Percentiles rank a stretch among this genome's conserved stretches.
These are phyloP conservation scores for Medauroidea extradentata DNA, from an alignment of 1,140 invertebrate genomes.

Conservation along the genomic window DNA sequence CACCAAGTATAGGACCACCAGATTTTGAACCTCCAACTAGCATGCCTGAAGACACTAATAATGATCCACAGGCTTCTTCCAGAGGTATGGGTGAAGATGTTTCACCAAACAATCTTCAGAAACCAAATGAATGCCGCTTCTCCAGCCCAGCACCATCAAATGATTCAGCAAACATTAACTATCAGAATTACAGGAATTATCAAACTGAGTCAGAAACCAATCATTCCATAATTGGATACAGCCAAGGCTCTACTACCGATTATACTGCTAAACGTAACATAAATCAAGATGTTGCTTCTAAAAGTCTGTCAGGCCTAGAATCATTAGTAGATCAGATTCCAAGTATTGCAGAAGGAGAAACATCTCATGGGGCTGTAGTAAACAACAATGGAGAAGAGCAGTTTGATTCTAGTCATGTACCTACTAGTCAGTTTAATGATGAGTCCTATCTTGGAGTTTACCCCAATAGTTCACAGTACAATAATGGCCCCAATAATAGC, in stretches of 20 bases:
- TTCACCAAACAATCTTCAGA: background rate
- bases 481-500: slow-evolving; percentile 17
- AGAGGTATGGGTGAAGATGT: slow-evolving; percentile 6
- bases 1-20: slow-evolving; percentile 63
- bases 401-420: slow-evolving; percentile 10
- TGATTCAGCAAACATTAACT: slow-evolving; percentile 21
- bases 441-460: slow-evolving; percentile 34
- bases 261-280: slow-evolving; percentile 24
- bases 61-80: slow-evolving; percentile 23
- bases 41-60: slow-evolving; percentile 48
- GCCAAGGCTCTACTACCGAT: slow-evolving; percentile 23
- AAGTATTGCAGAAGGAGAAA: slow-evolving; percentile 67
- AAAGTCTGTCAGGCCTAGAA: slow-evolving; percentile 83
- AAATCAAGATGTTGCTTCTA: slow-evolving; percentile 71
- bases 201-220: slow-evolving; percentile 27
- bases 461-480: slow-evolving; percentile 19
- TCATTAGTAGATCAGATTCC: slow-evolving; percentile 89
- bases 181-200: slow-evolving; percentile 35
- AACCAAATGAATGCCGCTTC: slow-evolving; percentile 45
- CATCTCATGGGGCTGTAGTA: slow-evolving; percentile 23
- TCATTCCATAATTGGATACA: slow-evolving; percentile 25
- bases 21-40: slow-evolving; percentile 71
- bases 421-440: slow-evolving; percentile 20
- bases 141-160: slow-evolving; percentile 46
- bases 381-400: slow-evolving; percentile 25